These are phyloP conservation scores for Panurus biarmicus DNA, from an alignment of 2,113 vertebrate genomes.

Conservation along the genomic window DNA sequence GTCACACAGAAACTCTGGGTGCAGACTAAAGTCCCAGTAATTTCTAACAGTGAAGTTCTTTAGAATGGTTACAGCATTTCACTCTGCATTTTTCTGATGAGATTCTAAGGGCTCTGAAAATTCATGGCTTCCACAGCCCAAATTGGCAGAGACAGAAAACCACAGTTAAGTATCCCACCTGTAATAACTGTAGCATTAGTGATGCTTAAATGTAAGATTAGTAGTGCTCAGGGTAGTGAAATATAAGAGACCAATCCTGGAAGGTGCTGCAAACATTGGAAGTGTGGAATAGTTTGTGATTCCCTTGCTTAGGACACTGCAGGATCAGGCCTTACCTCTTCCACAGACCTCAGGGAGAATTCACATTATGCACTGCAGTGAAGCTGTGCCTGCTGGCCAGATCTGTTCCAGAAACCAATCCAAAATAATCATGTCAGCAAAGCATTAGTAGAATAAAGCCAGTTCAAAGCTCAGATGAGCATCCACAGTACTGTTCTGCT, in stretches of 20 bases:
- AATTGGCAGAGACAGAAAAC: not conserved
- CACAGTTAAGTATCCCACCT: not conserved
- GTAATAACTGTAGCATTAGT: not conserved
- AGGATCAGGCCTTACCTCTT: not conserved
- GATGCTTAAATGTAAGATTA: not conserved
- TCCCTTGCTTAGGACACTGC: not conserved
- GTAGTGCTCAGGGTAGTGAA: not conserved
- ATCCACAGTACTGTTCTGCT: not conserved
- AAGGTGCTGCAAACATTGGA: not conserved
- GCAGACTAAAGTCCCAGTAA: not conserved
- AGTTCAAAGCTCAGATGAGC: not conserved
- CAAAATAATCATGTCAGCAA: not conserved
- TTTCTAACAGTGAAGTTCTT: not conserved
- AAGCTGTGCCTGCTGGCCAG: not conserved
- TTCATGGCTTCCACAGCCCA: not conserved
- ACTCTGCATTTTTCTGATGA: not conserved
- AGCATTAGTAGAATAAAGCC: not conserved
- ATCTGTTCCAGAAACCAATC: not conserved
- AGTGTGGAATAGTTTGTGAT: not conserved
- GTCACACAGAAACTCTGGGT: accelerated
- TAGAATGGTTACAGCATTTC: not conserved
- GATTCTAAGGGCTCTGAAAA: not conserved
- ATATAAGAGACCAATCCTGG: not conserved
- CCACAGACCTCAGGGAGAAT: not conserved
- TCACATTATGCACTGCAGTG: not conserved